These are phyloP conservation scores for Peromyscus attwateri DNA, from an alignment of 2,797 vertebrate genomes.

Conservation along the genomic window DNA sequence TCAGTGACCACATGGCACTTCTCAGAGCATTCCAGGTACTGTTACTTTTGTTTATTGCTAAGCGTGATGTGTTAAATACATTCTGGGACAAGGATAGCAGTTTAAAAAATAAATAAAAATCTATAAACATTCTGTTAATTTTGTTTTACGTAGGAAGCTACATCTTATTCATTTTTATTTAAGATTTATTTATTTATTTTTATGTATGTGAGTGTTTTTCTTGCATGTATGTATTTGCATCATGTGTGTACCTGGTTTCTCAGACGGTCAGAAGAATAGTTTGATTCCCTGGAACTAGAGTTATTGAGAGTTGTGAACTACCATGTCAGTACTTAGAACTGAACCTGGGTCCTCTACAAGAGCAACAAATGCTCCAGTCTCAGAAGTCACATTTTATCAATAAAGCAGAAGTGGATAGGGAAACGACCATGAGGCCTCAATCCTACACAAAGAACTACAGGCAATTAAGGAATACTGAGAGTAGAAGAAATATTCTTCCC, in stretches of 20 bases:
- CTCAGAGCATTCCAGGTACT: conserved; percentile 97
- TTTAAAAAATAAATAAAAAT: conserved; percentile 14
- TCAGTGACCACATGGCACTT: conserved; percentile 98
- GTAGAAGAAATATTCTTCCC: neutral
- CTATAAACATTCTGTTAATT: conserved; percentile 49
- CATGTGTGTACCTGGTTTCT: neutral
- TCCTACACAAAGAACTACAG: neutral
- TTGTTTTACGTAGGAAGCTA: conserved; percentile 58
- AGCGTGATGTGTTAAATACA: conserved; percentile 37
- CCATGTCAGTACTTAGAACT: neutral
- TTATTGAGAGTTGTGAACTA: neutral
- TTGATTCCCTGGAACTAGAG: neutral
- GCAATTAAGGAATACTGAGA: neutral
- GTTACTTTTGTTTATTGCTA: conserved; percentile 42
- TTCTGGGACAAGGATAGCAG: conserved; percentile 21
- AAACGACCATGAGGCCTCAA: neutral
- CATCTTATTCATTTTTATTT: conserved; percentile 42
- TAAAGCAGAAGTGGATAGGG: neutral
- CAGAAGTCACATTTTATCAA: neutral
- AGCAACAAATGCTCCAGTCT: neutral
- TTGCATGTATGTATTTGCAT: neutral
- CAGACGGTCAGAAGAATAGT: neutral
- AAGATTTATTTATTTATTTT: neutral
- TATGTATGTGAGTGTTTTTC: neutral
- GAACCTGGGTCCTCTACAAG: neutral